Evolutionary conservation across 2,888 invertebrate species (phyloP).

Genomic region (Chrysomela aeneicollis): DNA sequence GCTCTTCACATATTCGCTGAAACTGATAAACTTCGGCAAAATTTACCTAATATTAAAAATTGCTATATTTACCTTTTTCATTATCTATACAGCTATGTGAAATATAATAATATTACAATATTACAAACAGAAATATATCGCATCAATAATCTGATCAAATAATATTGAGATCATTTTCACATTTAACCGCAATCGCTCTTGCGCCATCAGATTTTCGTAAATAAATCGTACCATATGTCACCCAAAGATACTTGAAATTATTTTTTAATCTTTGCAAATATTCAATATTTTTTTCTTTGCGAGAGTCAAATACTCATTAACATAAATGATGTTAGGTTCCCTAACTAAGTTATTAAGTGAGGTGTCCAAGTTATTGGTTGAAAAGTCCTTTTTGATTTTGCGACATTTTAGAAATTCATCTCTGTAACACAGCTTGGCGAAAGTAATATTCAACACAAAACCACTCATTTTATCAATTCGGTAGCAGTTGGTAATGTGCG

Average conservation of each 20-base stretch:
- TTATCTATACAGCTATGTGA: background rate
- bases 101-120: background rate
- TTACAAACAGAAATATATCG: background rate
- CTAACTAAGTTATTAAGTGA: slow-evolving; percentile 4
- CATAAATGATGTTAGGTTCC: background rate
- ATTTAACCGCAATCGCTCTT: background rate
- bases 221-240: background rate
- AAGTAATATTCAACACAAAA: background rate
- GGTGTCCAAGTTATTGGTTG: background rate
- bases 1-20: background rate
- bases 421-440: background rate
- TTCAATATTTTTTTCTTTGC: background rate
- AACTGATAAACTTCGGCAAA: background rate
- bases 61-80: background rate
- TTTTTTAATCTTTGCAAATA: background rate
- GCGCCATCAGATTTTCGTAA: background rate
- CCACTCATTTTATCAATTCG: background rate
- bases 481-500: background rate
- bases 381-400: background rate
- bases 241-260: background rate
- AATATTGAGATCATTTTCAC: background rate
- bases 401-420: slow-evolving; percentile 2
- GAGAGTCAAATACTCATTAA: slow-evolving; percentile 2
- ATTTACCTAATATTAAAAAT: background rate
- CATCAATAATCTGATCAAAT: background rate